Conservation (phyloP, 2,113 vertebrate genomes). For the Sinosuthora webbiana region DNA sequence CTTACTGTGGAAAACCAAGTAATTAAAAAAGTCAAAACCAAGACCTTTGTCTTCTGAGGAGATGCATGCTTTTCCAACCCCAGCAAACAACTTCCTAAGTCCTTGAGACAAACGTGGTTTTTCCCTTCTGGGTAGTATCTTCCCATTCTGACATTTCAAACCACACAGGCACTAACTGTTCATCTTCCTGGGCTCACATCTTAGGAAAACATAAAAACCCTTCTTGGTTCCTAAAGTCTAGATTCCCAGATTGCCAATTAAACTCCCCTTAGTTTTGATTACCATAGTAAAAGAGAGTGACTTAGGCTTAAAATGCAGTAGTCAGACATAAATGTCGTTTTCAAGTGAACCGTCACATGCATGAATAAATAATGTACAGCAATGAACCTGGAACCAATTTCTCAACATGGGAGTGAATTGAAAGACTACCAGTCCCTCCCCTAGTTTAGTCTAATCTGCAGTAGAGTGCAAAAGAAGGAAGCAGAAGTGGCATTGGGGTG, state of each 20-base stretch:
- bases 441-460: neutral
- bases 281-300: neutral
- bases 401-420: neutral
- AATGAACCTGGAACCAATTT: neutral
- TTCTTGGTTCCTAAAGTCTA: neutral
- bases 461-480: neutral
- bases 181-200: neutral
- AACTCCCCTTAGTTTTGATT: neutral
- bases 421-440: neutral
- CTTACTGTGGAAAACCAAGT: neutral
- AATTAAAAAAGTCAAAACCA: slow-evolving; percentile 20
- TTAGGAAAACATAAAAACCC: neutral
- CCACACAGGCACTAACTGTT: neutral
- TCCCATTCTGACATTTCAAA: neutral
- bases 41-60: neutral
- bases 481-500: neutral
- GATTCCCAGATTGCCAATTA: neutral
- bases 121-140: neutral
- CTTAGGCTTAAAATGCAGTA: neutral
- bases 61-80: neutral
- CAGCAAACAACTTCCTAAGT: neutral
- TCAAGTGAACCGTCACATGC: neutral
- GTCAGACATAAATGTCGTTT: neutral
- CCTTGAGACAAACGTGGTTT: fast-evolving
- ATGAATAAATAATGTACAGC: neutral